A percentile compares a stretch with the other conserved stretches of the same genome.
Evolutionary conservation across 1,140 invertebrate species (phyloP).

Genomic region (Atta texana): DNA sequence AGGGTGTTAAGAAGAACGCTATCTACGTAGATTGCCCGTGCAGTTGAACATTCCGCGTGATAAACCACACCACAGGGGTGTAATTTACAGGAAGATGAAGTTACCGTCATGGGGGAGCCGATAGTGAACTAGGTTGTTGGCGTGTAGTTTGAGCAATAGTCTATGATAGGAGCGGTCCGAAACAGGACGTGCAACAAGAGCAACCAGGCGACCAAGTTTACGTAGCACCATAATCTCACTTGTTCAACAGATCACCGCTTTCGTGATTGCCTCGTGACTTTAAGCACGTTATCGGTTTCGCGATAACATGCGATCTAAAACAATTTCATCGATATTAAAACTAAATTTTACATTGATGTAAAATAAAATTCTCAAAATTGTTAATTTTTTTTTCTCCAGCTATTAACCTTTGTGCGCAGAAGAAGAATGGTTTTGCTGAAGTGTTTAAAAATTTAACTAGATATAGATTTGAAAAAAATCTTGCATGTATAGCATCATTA

Average conservation of each 20-base stretch:
- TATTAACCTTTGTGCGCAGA: background rate
- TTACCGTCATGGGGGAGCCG: conserved; percentile 59
- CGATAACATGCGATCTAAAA: background rate
- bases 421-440: no score
- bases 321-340: background rate
- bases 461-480: no score
- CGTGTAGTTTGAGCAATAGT: conserved; percentile 52
- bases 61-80: conserved; percentile 50
- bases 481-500: no score
- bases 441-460: no score
- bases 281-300: background rate
- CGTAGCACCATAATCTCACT: conserved; percentile 60
- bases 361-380: background rate
- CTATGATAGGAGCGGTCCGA: conserved; percentile 41
- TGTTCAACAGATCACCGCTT: conserved; percentile 50
- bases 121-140: conserved; percentile 64
- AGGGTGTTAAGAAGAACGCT: conserved; percentile 31
- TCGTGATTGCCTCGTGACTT: conserved; percentile 57
- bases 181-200: background rate
- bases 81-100: conserved; percentile 67
- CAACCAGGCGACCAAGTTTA: conserved; percentile 48
- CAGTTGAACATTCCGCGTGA: conserved; percentile 32
- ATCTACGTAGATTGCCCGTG: conserved; percentile 17
- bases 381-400: background rate
- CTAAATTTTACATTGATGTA: no score